Conservation (phyloP, 2,888 invertebrate species). For the Noctua janthina region DNA sequence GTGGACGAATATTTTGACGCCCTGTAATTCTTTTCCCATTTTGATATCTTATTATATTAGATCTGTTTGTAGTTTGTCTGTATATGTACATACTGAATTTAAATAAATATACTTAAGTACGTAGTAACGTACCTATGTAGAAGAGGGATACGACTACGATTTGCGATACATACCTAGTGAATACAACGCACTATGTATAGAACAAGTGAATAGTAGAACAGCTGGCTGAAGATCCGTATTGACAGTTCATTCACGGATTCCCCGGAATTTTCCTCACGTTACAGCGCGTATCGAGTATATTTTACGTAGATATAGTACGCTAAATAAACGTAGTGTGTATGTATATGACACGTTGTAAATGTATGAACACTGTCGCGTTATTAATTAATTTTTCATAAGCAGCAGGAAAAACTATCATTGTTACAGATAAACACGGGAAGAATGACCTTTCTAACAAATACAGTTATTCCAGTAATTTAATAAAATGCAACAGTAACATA, state of each 20-base stretch:
- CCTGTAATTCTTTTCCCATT: too few species aligned
- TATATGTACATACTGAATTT: too few species aligned
- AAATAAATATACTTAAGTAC: neutral
- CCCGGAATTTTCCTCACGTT: constrained; percentile 2
- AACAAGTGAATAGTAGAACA: neutral
- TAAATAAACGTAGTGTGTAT: neutral
- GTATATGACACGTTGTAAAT: neutral
- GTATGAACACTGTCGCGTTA: neutral
- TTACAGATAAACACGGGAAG: neutral
- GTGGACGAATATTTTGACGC: too few species aligned
- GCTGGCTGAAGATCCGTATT: neutral
- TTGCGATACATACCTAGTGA: constrained; percentile 3
- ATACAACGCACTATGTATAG: neutral
- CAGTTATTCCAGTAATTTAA: neutral
- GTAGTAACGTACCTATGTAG: neutral
- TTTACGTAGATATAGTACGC: neutral
- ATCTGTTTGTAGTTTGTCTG: too few species aligned
- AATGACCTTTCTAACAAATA: neutral
- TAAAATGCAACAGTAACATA: constrained; percentile 13
- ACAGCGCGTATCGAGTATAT: neutral
- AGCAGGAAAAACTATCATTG: neutral
- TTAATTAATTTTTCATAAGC: neutral
- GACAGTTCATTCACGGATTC: constrained; percentile 28
- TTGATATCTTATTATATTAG: too few species aligned
- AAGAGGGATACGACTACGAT: neutral